phyloP scores from a whole-genome alignment of 2,113 vertebrate species.

The Phaethornis superciliosus region DNA sequence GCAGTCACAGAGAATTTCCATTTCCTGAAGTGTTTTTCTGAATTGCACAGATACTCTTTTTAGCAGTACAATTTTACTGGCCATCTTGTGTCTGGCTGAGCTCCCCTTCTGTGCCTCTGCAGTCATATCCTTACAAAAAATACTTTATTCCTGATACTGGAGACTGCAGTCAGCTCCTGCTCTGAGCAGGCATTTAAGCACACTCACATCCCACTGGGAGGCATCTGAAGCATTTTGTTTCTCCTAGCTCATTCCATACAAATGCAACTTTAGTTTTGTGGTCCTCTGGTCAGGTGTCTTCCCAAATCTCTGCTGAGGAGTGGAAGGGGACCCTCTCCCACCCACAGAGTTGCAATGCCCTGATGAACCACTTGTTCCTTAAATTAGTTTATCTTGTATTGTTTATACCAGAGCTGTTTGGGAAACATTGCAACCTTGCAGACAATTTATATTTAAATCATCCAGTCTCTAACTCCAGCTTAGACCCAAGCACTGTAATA shows the following conservation, averaged over 20 bases:
- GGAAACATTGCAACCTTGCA: background rate
- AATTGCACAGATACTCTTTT: background rate
- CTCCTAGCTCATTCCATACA: background rate
- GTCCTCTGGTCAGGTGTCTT: background rate
- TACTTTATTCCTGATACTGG: background rate
- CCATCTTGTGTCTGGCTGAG: background rate
- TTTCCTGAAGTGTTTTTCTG: background rate
- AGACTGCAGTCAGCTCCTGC: background rate
- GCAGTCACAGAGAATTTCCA: background rate
- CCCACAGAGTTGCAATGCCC: background rate
- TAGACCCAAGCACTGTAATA: background rate
- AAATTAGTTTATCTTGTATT: background rate
- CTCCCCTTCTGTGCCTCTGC: background rate
- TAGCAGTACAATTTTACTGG: background rate
- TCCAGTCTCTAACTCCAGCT: background rate
- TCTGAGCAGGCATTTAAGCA: background rate
- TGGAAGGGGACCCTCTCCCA: background rate
- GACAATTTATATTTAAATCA: background rate
- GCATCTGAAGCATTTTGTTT: background rate
- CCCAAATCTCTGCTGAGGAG: background rate
- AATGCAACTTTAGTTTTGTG: background rate
- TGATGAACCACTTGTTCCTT: background rate
- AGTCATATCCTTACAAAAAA: background rate
- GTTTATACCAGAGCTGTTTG: background rate
- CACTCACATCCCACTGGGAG: fast-evolving